Evolutionary conservation across 2,113 vertebrate genomes (phyloP), one percentile per base, ranked within the genome.

Genomic region (Melanocharis versteri): DNA sequence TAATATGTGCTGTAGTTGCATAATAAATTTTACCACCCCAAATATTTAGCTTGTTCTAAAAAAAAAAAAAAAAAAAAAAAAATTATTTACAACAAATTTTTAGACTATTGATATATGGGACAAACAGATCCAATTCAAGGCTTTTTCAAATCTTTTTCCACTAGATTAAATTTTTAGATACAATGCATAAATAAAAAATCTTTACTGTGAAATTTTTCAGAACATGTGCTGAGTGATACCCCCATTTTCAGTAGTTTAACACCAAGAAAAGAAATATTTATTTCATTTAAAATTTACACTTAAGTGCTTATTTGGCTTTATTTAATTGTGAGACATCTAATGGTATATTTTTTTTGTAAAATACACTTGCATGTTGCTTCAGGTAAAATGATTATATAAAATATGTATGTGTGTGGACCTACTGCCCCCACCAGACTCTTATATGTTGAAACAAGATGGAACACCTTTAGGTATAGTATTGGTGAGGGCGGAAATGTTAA

Each of bases 371-470:
- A n/a, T 50, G 39, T 72, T 66, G 6, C 20, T 78, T 89, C n/a
- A 84, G 30, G 31, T 83, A 62, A 61, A 93, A 95, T 31, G n/a
- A 72, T 13, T 11, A 26, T 44, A 75, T 42, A 31, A 87, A 77
- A 81, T 31, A 71, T 23, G 35, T 72, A 56, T 93, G 58, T 20
- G 11, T 64, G 26, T 90, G 95, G 65, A 31, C 53, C 90, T 96
- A 65, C 20, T 80, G 72, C 72, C 71, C 60, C 78, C 78, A 90
- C 20, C 35, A 93, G 79, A 45, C 68, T 62, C 85, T 87, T 77
- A 7, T 15, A 51, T 45, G 27, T 84, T 91, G 94, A 91, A 92
- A 82, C 62, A 47, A 80, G 75, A 75, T 56, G 79, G 56, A 82
- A 87, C 31, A 69, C 9, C 20, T 72, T 44, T 51, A 54, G 2